Base-by-base conservation (phyloP, 2,797 vertebrate genomes). In the Chromobotia macracanthus region DNA sequence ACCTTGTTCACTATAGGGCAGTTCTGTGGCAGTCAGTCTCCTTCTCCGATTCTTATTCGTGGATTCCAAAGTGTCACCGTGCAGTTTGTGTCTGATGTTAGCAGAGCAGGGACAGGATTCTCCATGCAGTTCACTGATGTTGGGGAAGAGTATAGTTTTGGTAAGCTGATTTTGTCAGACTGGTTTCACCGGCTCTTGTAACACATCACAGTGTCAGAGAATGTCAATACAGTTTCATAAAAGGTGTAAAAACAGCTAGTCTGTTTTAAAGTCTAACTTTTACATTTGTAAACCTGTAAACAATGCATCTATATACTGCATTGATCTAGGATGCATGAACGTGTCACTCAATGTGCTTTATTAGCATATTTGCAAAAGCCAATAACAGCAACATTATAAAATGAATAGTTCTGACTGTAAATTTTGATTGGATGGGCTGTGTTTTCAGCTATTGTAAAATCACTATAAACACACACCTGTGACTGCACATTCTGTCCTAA, bases 71-170 rank as follows among this genome's bases (percentile, higher is more conserved):
- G 79, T 71, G 60, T 94, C 80, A 89, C 65, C 13, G 89, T 97
- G 35, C 87, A 91, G 77, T 97, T 97, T 83, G 82, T 91, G 84
- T 95, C 95, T 82, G 94, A 96, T 72, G 82, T 85, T 73, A 94
- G 89, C 58, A 74, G 84, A 70, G 85, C 85, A 78, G 90, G 92
- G 69, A 87, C 89, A 44, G 94, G 92, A 68, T 97, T 98, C 89
- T 88, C 90, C 23, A 50, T 95, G 35, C 89, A 82, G 55, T 92
- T 94, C 46, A 89, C 82, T 80, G 90, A 90, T n/a, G 80, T 96
- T 58, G 65, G 69, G 41, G 85, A 89, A 83, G 83, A 80, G 38
- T 64, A 85, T 55, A 80, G 83, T 85, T 88, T 90, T 80, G 93
- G 95, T 95, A 88, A 90, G 88, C 69, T 60, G 3, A 53, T 28